Conservation (phyloP, 2,888 invertebrate genomes). For the Bellardia bayeri region DNA sequence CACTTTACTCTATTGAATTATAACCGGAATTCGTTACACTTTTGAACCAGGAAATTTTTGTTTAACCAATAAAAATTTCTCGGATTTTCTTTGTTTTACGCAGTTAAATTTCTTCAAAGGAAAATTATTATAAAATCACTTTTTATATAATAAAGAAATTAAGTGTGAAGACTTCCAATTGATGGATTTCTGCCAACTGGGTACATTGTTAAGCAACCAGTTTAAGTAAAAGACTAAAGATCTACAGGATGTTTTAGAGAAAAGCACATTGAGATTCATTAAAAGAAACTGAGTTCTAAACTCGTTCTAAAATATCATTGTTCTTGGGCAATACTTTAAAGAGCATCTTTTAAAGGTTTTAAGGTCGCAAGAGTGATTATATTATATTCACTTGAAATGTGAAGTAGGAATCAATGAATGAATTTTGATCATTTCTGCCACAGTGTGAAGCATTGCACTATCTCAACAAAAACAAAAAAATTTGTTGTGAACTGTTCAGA, state of each 20-base stretch:
- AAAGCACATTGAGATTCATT: constrained; percentile 23
- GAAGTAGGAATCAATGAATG: background rate
- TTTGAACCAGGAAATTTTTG: constrained; percentile 42
- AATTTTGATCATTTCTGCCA: constrained; percentile 59
- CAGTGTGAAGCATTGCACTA: constrained; percentile 39
- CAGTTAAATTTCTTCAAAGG: background rate
- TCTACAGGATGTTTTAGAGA: constrained; percentile 30
- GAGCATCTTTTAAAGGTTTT: constrained; percentile 51
- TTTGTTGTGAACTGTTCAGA: background rate
- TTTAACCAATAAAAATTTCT: constrained; percentile 65
- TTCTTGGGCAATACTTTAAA: constrained; percentile 16
- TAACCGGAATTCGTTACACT: constrained; percentile 13
- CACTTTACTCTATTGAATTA: background rate
- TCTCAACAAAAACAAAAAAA: background rate
- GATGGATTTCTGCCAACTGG: constrained; percentile 47
- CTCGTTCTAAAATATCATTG: constrained; percentile 15
- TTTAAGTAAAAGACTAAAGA: constrained; percentile 29
- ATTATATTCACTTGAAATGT: constrained; percentile 46
- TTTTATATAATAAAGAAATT: constrained; percentile 56
- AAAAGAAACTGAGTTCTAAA: constrained; percentile 41
- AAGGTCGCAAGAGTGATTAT: constrained; percentile 60
- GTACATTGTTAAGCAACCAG: background rate
- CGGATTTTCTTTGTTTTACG: constrained; percentile 47
- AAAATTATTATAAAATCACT: constrained; percentile 55
- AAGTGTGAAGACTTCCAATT: constrained; percentile 68